Conservation (phyloP, 2,113 vertebrate genomes). For the Clarias magur region DNA sequence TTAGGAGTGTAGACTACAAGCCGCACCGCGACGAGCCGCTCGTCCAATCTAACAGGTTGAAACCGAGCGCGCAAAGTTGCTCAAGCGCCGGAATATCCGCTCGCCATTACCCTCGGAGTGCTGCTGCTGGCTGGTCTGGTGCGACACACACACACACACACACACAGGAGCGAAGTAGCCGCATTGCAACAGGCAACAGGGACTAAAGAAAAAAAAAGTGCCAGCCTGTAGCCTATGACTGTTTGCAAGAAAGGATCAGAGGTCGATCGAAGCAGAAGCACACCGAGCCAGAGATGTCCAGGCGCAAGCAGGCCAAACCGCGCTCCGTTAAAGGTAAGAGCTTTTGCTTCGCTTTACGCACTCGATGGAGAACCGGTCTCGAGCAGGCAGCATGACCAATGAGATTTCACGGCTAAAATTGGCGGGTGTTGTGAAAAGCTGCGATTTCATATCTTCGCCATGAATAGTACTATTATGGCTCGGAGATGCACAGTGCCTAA, state of each 20-base stretch:
- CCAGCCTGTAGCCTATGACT: conserved; percentile 58
- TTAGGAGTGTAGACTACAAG: not conserved
- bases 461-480: not conserved
- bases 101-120: conserved; percentile 35
- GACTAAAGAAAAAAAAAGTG: conserved; percentile 55
- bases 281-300: conserved; percentile 83
- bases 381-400: conserved; percentile 71
- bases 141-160: not conserved
- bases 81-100: conserved; percentile 48
- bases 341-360: conserved; percentile 44
- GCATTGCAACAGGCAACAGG: conserved; percentile 94
- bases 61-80: conserved; percentile 47
- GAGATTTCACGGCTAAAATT: conserved; percentile 72
- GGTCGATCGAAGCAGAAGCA: conserved; percentile 63
- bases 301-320: conserved; percentile 96
- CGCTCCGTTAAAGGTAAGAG: conserved; percentile 97
- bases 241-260: conserved; percentile 65
- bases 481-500: not conserved
- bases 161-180: conserved; percentile 73
- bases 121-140: conserved; percentile 30
- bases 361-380: conserved; percentile 36
- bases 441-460: conserved; percentile 37
- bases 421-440: conserved; percentile 67
- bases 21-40: conserved; percentile 60
- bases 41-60: conserved; percentile 72